Evolutionary conservation across 92 coral and sea anemone species (phyloP), one percentile per base, ranked within the genome.

Genomic region (Virgularia gustaviana): DNA sequence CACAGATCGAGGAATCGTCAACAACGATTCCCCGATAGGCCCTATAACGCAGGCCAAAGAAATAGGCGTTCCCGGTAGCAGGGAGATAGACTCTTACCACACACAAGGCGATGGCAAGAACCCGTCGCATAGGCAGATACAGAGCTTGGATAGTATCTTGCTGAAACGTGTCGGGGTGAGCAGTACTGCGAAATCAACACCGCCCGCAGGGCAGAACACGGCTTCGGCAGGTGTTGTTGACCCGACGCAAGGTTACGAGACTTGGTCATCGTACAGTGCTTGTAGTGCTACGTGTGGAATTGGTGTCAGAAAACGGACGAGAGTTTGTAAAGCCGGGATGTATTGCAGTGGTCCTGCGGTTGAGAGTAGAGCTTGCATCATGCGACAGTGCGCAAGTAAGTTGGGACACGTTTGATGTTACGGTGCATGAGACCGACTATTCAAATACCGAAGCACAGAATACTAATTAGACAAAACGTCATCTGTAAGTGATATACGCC

Each of bases 271-370:
- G 1, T 91, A 77, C 78, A 88, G 96, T 1, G 77, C 86, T 9
- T 91, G 97, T 52, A 80, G 88, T 29, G 81, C 87, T n/a, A 66
- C 91, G 5, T 92, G 98, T 61, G 98, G 98, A 8, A 83, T 72
- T 33, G 86, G 98, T 45, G 12, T 59, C 45, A 90, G 90, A 53
- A 73, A 86, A 24, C 77, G 98, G 53, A 65, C 89, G 22, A 90
- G 98, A 75, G 56, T 75, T 49, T 92, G 98, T 66, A 65, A 78
- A 28, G 76, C 91, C 19, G 87, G 85, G 16, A 15, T 44, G 37
- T 74, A 81, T 56, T 92, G 98, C 78, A 83, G 35, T 49, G 97
- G 92, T 20, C 39, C 82, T 11, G 73, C 83, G 15, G 58, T 73
- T 25, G 90, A 89, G 78, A 83, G 77, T 7, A 87, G 92, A 34